Base-by-base conservation (phyloP, 1,140 invertebrate genomes). In the Trichoplusia ni region DNA sequence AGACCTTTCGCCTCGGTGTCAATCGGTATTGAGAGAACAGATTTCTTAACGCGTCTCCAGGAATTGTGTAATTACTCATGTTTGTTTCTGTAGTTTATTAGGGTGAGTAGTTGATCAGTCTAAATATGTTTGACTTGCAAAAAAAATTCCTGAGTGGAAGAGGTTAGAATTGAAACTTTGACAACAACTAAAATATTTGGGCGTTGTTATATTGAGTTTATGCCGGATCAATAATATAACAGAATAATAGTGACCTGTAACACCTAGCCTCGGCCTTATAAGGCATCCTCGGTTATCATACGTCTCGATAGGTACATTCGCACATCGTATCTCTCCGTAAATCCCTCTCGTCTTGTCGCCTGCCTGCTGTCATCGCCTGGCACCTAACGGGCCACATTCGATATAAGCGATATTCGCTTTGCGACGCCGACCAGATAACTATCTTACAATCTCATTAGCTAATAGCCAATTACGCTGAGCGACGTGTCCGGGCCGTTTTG, bases 381-480 rank as follows among this genome's bases (percentile, higher is more conserved):
- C 63, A 67, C 60, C 71, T 78, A 78, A 82, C 76, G 76, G 79
- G 64, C 44, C 69, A 54, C 42, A 31, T 64, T 54, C 46, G 40
- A 49, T 49, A 18, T 38, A 33, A n/a, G 23, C 53, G 33, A 64
- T 62, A 75, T 74, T 67, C 69, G 64, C 79, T 81, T 79, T 79
- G 72, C 61, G 58, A 58, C 67, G 76, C 76, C 83, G 75, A 66
- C 73, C 38, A 75, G 81, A 82, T 80, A 64, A 58, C 65, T 77
- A 84, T 84, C 82, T 58, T 61, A 60, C 67, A 61, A 78, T 79
- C 81, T 86, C 82, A 86, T 86, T 86, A 83, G 79, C 73, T 83
- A 84, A 82, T 84, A 74, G 83, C 77, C 83, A 86, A 86, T 84
- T 86, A 84, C 73, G 64, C 59, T 79, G 82, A 86, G 74, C 78